Conservation (phyloP, 2,113 vertebrate genomes). For the Sclerurus mexicanus region DNA sequence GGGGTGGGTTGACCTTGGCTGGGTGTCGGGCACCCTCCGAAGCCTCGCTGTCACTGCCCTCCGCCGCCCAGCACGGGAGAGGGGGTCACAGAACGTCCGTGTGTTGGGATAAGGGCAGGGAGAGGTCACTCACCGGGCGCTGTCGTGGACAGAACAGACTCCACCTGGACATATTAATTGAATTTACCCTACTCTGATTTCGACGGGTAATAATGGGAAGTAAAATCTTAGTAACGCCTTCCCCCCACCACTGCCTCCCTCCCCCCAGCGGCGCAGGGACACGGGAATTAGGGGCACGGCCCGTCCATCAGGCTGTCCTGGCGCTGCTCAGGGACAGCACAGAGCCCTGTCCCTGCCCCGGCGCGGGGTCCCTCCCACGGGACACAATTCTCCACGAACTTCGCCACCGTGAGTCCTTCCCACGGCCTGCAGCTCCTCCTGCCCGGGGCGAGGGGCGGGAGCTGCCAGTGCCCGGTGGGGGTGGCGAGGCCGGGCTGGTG, state of each 20-base stretch:
- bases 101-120: neutral
- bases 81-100: accelerated
- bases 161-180: no score
- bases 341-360: neutral
- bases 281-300: accelerated
- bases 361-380: neutral
- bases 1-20: neutral
- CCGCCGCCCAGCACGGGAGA: no score
- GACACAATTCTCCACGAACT: accelerated
- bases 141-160: neutral
- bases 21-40: neutral
- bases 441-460: neutral
- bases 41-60: accelerated
- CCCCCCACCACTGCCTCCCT: neutral
- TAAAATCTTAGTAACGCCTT: neutral
- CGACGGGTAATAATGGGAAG: no score
- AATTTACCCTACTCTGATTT: no score
- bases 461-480: neutral
- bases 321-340: neutral
- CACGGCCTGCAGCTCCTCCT: neutral
- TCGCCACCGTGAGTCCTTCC: neutral
- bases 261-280: neutral
- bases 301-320: accelerated
- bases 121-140: accelerated
- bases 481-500: neutral